Conservation (phyloP, 2,113 vertebrate species). For the Carlito syrichta region DNA sequence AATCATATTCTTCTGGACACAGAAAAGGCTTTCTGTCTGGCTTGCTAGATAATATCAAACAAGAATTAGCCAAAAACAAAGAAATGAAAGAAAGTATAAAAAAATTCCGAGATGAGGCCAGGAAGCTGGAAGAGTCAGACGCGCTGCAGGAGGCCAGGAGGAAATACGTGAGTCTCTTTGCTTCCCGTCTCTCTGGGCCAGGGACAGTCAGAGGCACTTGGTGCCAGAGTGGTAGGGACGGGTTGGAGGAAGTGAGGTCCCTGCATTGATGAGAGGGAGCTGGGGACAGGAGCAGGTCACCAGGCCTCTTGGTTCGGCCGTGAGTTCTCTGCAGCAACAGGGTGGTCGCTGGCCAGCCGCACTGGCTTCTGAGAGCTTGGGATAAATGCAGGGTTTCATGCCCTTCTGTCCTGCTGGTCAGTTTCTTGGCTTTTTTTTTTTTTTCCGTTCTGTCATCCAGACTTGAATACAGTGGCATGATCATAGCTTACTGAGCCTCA, state of each 20-base stretch:
- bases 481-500: not conserved
- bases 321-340: not conserved
- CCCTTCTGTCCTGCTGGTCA: not conserved
- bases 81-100: slow-evolving; percentile 98
- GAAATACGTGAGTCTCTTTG: slow-evolving; percentile 91
- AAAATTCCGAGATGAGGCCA: slow-evolving; percentile 95
- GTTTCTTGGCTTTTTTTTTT: not conserved
- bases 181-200: not conserved
- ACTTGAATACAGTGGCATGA: not conserved
- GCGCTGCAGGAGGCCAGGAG: slow-evolving; percentile 91
- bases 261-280: not conserved
- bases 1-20: slow-evolving; percentile 82
- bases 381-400: not conserved
- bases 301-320: not conserved
- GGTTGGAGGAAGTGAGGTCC: not conserved
- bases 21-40: slow-evolving; percentile 94
- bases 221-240: fast-evolving
- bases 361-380: not conserved
- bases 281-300: not conserved
- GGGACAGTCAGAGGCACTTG: not conserved
- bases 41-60: slow-evolving; percentile 93
- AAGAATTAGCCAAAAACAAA: slow-evolving; percentile 95
- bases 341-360: not conserved
- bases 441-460: not conserved
- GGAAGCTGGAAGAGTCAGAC: slow-evolving; percentile 94